Base-by-base conservation (phyloP, 2,797 vertebrate genomes). In the Manis crassicaudata region DNA sequence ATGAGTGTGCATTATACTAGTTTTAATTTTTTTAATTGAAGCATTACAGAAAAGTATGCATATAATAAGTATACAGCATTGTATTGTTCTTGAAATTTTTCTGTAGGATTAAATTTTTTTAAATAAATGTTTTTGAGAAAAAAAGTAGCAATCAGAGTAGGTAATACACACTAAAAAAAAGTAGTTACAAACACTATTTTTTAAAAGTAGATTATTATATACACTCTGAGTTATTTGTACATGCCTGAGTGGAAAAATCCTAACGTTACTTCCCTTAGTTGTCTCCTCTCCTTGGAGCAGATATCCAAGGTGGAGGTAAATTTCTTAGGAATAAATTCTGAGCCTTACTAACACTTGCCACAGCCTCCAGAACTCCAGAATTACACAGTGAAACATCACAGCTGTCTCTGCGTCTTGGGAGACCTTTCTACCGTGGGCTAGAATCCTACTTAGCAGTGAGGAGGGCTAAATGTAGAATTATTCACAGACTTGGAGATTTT, bases 401-500 rank as follows among this genome's bases (percentile, higher is more conserved):
- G 32, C 6, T 86, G 18, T 88, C 60, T 65, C n/a, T n/a, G 4
- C 14, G 3, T 68, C 72, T 85, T 20, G 0, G 40, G 63, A 90
- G 76, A 75, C 2, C 23, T 73, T 79, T 40, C 37, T 88, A 23
- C 7, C 3, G 2, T 0, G 37, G 50, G 58, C 56, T 3, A 46
- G 62, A 70, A 56, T 60, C 92, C 84, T 86, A 54, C 79, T 65
- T 50, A 68, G 50, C n/a, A n/a, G 21, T 16, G 3, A 37, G 25
- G 4, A 8, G 27, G n/a, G 27, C 76, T 92, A 75, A 79, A 54
- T 29, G 25, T 90, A 27, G 43, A 72, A 18, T 80, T 65, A 43
- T 60, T 95, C 50, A 29, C 56, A 92, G 37, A 60, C 70, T 21
- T 82, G 70, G 86, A 91, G 88, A 50, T 77, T 91, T 95, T 86